Evolutionary conservation across 2,113 vertebrate genomes (phyloP).

Genomic region (Cricetomys ansorgei): DNA sequence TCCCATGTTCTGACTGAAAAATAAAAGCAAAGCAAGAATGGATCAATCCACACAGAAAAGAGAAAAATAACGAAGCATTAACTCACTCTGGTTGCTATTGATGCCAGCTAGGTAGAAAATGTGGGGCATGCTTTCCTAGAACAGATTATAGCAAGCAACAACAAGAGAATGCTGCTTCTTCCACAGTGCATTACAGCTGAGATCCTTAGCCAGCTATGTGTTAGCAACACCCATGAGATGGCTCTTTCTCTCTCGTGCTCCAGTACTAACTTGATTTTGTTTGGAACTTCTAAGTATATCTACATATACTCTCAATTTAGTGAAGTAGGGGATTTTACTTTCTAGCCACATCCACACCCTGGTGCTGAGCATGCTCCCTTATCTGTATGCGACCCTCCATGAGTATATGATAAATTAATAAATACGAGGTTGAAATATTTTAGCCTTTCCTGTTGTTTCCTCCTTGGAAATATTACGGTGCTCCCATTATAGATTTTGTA

Average conservation of each 20-base stretch:
- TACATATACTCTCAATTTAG: not conserved
- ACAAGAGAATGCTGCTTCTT: not conserved
- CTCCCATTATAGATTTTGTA: not conserved
- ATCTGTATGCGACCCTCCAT: not conserved
- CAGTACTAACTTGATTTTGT: not conserved
- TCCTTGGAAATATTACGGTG: not conserved
- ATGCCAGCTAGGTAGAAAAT: not conserved
- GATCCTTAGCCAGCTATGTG: not conserved
- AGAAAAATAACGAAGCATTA: not conserved
- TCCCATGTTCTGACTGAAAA: not conserved
- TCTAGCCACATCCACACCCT: not conserved
- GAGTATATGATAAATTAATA: not conserved
- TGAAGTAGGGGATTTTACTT: not conserved
- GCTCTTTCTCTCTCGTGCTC: not conserved
- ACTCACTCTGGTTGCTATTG: not conserved
- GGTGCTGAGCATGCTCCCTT: not conserved
- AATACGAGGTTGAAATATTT: not conserved
- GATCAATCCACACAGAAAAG: not conserved
- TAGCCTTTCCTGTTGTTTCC: not conserved
- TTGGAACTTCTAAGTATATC: not conserved
- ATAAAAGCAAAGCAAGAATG: conserved; percentile 13
- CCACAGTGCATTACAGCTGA: not conserved
- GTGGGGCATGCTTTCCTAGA: not conserved
- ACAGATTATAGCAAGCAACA: not conserved
- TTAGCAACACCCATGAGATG: not conserved